Evolutionary conservation across 2,113 vertebrate genomes (phyloP), one percentile per base, ranked within the genome.

Genomic region (Tiliqua scincoides): DNA sequence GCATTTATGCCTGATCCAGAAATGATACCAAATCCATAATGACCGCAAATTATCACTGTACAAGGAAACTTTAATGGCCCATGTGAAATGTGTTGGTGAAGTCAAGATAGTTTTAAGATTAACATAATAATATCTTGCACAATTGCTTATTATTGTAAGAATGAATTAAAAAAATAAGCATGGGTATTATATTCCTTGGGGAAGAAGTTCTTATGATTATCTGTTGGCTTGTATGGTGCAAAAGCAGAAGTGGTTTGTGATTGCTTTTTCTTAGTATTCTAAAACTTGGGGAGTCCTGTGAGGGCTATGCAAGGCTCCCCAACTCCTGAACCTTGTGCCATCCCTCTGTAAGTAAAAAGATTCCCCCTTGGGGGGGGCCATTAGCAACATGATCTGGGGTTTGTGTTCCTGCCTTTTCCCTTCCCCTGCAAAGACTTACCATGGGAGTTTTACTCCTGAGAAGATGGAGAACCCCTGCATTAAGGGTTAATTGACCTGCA

Each of bases 71-170:
- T 89, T 90, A 73, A 59, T 62, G 4, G 77, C 27, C 43, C 35
- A 20, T 85, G 61, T 77, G 82, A 90, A 90, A 81, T 88, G 23
- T 21, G 1, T 91, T 91, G 83, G 74, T 63, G 25, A 85, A 0
- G 0, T 65, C n/a, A 1, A 40, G 0, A 1, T 8, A 74, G 15
- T 72, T 89, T n/a, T 61, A 4, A 63, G 23, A 25, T 37, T 63
- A 59, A 37, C 15, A 32, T 57, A 14, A 65, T 35, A 40, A 48
- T 20, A 27, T 40, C 32, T 78, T 78, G 72, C 72, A 23, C 10
- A 48, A 74, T 75, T 40, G 11, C 25, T 4, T 30, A 30, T 75
- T 75, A 15, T 73, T 73, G 40, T 73, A 73, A 73, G 23, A 74
- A 74, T 75, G 17, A 35, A 52, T 27, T 4, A 48, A 52, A 52